phyloP scores from a whole-genome alignment of 2,888 invertebrate genomes.

The Drosophila leonis region DNA sequence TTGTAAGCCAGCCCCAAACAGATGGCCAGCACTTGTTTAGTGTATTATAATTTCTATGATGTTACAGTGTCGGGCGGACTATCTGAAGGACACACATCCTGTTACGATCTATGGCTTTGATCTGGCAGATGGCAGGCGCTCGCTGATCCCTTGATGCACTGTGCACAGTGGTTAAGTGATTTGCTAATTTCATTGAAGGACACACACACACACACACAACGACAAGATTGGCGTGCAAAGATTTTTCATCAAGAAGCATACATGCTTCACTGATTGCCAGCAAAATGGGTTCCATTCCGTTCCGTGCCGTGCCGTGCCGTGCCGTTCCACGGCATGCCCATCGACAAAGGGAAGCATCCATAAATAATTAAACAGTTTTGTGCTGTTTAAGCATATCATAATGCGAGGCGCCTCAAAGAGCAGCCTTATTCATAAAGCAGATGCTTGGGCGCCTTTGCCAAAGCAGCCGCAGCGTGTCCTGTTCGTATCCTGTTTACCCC shows the following conservation, averaged over 20 bases:
- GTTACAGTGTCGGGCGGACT: background rate
- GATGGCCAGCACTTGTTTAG: slow-evolving; percentile 3
- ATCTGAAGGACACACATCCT: background rate
- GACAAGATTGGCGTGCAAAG: slow-evolving; percentile 37
- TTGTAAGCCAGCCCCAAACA: slow-evolving; percentile 34
- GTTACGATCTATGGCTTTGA: slow-evolving; percentile 28
- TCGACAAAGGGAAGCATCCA: slow-evolving; percentile 54
- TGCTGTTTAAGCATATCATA: slow-evolving; percentile 82
- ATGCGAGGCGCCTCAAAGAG: slow-evolving; percentile 74
- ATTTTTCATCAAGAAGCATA: slow-evolving; percentile 32
- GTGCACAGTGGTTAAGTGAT: slow-evolving; percentile 34
- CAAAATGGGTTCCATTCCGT: slow-evolving; percentile 11
- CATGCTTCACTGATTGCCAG: slow-evolving; percentile 54
- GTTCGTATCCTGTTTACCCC: slow-evolving; percentile 38
- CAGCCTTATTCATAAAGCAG: slow-evolving; percentile 36
- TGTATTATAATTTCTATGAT: slow-evolving; percentile 32
- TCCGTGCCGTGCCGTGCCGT: background rate
- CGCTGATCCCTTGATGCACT: slow-evolving; percentile 37
- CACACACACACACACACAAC: slow-evolving; percentile 10
- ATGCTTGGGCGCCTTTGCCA: slow-evolving; percentile 42
- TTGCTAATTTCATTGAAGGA: slow-evolving; percentile 25
- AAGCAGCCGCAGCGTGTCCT: slow-evolving; percentile 44
- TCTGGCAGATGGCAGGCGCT: background rate
- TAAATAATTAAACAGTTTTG: slow-evolving; percentile 84
- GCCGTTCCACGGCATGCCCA: background rate